Base-by-base conservation (phyloP, 2,113 vertebrate species). In the Trinectes maculatus region DNA sequence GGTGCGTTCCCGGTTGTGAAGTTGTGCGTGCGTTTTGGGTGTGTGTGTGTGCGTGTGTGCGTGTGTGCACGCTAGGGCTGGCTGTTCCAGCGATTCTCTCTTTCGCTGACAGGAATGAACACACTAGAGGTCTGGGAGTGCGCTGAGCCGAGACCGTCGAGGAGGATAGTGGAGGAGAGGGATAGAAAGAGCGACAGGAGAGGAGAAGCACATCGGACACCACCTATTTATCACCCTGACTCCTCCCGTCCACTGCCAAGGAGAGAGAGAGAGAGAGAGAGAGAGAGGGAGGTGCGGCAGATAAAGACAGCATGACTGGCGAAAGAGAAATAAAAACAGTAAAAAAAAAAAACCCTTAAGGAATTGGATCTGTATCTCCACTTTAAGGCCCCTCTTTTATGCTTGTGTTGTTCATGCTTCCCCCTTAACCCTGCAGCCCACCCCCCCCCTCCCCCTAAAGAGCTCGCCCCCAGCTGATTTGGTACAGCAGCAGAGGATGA, bases 51-150 rank as follows among this genome's bases (percentile, higher is more conserved):
- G 56, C 19, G 59, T 18, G 33, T 60, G 19, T 42, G 60, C 15
- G 25, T 36, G 34, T 67, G 70, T 62, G 74, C 18, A 37, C 58
- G 12, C 16, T 56, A 77, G 70, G 62, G 74, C 57, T 56, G 71
- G 74, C 74, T 74, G 74, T 89, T 86, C 75, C 71, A 70, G 62
- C 74, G 82, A 78, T 84, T 84, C 69, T 59, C 54, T 82, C 85
- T n/a, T 85, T 79, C 86, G 85, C 86, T 86, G 88, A 89, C 86
- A 89, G 87, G 79, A 85, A 81, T 84, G 74, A 91, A 84, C 79
- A 81, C 52, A 53, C 63, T 78, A 73, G 76, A 81, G 85, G 80
- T 49, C 51, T 71, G 70, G 59, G 80, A 83, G 80, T 72, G 86
- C 70, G 52, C 56, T 66, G 78, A 90, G 83, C 71, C 25, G 74